Conservation (phyloP, 2,888 invertebrate species). For the Pristionchus maxplancki region DNA sequence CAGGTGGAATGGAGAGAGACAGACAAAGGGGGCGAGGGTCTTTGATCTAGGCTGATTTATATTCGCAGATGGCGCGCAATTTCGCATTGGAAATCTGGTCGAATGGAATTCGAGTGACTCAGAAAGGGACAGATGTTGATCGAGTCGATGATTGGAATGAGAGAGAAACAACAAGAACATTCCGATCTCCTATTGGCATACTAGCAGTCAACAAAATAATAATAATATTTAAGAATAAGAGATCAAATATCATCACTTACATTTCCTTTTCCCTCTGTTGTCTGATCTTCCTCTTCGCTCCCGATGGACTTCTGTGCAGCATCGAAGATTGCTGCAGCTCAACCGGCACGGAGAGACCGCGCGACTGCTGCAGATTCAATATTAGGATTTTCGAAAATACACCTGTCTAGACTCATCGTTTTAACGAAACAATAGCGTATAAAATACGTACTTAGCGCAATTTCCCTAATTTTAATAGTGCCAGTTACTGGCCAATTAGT, state of each 20-base stretch:
- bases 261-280: constrained; percentile 59
- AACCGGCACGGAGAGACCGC: neutral
- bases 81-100: neutral
- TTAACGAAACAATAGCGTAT: neutral
- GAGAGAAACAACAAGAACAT: neutral
- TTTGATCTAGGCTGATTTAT: neutral
- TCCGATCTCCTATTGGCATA: neutral
- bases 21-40: neutral
- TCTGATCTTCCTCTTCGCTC: constrained; percentile 71
- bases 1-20: neutral
- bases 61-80: constrained; percentile 9
- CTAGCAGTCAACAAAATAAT: neutral
- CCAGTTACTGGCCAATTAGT: neutral
- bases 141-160: neutral
- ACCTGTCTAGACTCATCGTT: neutral
- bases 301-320: constrained; percentile 71
- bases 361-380: constrained; percentile 6
- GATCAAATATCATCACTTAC: constrained; percentile 53
- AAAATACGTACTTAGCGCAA: neutral
- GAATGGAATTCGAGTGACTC: neutral
- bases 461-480: neutral
- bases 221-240: neutral
- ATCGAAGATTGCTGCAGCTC: constrained; percentile 61
- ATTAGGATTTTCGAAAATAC: neutral
- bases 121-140: neutral